A percentile compares a stretch with the other conserved stretches of the same genome.
These are phyloP conservation scores for Todus mexicanus DNA, from an alignment of 2,797 vertebrate genomes.

Conservation along the genomic window DNA sequence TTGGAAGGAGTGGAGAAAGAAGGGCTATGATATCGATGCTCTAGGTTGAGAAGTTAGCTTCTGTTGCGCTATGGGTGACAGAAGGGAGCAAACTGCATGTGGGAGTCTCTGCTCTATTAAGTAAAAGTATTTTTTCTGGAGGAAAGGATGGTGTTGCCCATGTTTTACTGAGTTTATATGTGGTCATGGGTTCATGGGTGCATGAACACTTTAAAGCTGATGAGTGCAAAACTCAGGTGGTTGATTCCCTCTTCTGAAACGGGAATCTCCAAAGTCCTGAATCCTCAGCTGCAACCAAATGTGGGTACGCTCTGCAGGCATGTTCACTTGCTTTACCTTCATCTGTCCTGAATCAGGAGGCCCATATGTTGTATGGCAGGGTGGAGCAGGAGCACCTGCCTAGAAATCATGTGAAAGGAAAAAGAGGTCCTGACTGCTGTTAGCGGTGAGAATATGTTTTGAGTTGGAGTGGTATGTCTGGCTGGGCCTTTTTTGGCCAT, in stretches of 20 bases:
- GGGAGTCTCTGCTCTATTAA: background rate
- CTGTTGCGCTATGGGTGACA: background rate
- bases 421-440: background rate
- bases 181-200: background rate
- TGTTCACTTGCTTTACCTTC: background rate
- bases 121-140: background rate
- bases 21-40: background rate
- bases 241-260: background rate
- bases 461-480: background rate
- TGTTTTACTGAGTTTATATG: background rate
- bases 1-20: background rate
- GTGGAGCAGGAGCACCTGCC: background rate
- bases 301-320: background rate
- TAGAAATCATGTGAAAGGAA: background rate
- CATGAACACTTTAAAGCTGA: background rate
- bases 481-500: background rate
- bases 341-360: background rate
- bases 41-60: background rate
- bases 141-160: background rate
- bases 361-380: background rate
- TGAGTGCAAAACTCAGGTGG: background rate
- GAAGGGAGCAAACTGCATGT: background rate
- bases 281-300: background rate
- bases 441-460: background rate
- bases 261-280: background rate